A percentile compares a stretch with the other conserved stretches of the same genome.
Evolutionary conservation across 2,113 vertebrate species (phyloP).

Genomic region (Calypte anna): DNA sequence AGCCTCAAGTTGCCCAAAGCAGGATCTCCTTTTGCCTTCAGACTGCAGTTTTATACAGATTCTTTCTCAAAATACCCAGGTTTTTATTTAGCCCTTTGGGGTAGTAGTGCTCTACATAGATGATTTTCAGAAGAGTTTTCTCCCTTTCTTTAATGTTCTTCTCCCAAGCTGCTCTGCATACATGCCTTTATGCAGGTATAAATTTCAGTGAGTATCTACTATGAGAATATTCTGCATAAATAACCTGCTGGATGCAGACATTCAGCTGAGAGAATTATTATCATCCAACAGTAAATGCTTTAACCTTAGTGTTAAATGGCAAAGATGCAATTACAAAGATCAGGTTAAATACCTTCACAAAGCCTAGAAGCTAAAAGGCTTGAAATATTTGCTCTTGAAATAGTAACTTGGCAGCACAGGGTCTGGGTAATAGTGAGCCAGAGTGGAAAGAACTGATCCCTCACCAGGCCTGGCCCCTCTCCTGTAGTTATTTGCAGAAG

Average conservation of each 20-base stretch:
- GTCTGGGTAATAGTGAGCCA: neutral
- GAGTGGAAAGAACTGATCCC: neutral
- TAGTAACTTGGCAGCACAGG: accelerated
- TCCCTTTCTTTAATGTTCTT: neutral
- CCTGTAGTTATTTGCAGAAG: neutral
- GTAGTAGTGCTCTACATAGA: neutral
- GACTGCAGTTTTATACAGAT: neutral
- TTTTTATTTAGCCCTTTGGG: neutral
- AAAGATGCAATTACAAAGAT: neutral
- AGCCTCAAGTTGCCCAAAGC: neutral
- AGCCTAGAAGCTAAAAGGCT: neutral
- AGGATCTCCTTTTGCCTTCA: neutral
- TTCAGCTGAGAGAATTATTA: neutral
- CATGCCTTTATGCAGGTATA: neutral
- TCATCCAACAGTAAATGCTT: neutral
- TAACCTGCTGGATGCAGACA: neutral
- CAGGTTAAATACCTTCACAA: neutral
- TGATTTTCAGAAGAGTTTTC: neutral
- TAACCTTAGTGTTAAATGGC: neutral
- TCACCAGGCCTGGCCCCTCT: neutral
- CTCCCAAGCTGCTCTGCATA: neutral
- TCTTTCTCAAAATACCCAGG: neutral
- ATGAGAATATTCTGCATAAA: neutral
- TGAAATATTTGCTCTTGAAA: neutral
- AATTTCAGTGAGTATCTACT: neutral